phyloP scores from a whole-genome alignment of 2,113 vertebrate species.

The Paradoxurus hermaphroditus region DNA sequence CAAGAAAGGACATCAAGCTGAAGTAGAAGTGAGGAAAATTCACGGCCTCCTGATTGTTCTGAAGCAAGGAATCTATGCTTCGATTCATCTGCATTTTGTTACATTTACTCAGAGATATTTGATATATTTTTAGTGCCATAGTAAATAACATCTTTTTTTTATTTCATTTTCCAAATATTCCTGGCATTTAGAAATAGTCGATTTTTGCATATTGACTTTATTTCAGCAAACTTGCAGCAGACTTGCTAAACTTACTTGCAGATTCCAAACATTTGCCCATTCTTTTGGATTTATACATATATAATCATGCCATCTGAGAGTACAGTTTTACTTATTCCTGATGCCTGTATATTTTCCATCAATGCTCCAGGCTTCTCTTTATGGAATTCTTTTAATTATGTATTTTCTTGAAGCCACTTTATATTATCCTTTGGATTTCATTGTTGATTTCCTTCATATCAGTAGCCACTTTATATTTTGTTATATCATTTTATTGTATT shows the following conservation, averaged over 20 bases:
- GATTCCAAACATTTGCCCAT: neutral
- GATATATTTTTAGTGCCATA: neutral
- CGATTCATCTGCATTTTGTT: neutral
- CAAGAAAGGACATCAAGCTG: neutral
- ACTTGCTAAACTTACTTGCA: neutral
- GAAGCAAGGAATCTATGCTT: neutral
- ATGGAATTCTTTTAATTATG: neutral
- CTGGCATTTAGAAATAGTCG: neutral
- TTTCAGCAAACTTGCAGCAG: neutral
- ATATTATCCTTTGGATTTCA: neutral
- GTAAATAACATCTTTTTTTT: neutral
- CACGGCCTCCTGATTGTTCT: neutral
- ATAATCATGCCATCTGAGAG: neutral
- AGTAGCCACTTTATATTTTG: neutral
- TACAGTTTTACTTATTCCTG: neutral
- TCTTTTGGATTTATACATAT: neutral
- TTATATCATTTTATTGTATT: neutral
- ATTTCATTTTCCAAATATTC: neutral
- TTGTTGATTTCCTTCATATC: neutral
- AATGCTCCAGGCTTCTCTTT: neutral
- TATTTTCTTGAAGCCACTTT: neutral
- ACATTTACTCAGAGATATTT: neutral
- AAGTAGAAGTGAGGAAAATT: neutral
- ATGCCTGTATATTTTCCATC: neutral
- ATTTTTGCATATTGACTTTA: neutral